These are phyloP conservation scores for Clostera curtula DNA, from an alignment of 2,888 invertebrate genomes.

Conservation along the genomic window DNA sequence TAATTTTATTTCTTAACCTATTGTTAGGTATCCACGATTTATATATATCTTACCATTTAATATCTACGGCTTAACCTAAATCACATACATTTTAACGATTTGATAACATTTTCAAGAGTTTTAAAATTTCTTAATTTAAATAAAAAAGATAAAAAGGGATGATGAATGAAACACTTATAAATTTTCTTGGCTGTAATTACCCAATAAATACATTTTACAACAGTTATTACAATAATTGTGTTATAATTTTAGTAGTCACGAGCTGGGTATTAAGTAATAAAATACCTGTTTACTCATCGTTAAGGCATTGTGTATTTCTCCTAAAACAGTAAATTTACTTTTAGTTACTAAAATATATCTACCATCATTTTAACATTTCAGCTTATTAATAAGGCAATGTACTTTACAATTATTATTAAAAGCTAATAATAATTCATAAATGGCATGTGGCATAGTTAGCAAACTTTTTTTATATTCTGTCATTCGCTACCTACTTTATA, in stretches of 20 bases:
- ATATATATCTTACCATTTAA: no score
- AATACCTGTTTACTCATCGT: constrained; percentile 35
- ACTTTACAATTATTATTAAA: constrained; percentile 18
- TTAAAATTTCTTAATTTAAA: no score
- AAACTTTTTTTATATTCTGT: no score
- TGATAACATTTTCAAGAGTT: no score
- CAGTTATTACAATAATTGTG: constrained; percentile 57
- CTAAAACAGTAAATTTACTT: constrained; percentile 6
- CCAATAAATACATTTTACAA: constrained; percentile 73
- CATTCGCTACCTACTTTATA: no score
- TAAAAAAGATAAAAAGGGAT: no score
- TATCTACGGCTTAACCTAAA: no score
- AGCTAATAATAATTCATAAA: constrained; percentile 19
- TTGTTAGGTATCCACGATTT: no score
- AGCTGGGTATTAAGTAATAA: constrained; percentile 30
- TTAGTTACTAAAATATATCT: constrained; percentile 12
- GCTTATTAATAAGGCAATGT: constrained; percentile 23
- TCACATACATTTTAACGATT: no score
- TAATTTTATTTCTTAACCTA: no score
- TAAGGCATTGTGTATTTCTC: constrained; percentile 34
- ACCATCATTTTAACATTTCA: constrained; percentile 14
- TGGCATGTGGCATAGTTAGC: no score
- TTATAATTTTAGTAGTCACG: constrained; percentile 37
- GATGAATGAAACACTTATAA: constrained; percentile 25
- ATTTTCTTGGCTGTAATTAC: constrained; percentile 60